Evolutionary conservation across 2,797 vertebrate species (phyloP), one percentile per base, ranked within the genome.

Genomic region (Danio kyathit): DNA sequence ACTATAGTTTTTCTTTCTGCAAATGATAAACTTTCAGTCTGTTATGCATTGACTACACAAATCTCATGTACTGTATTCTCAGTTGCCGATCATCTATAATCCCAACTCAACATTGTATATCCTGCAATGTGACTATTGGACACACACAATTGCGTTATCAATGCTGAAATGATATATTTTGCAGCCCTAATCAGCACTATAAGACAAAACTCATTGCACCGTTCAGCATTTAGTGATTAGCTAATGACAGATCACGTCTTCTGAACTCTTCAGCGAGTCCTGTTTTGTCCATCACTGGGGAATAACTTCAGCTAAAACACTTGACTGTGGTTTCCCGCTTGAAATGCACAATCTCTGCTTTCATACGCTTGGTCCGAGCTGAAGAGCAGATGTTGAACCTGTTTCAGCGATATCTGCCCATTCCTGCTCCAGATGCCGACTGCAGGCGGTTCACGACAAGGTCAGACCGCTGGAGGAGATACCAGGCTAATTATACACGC

Each of bases 341-440:
- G 89, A 77, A 91, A 90, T 87, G 89, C 90, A 90, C 88, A 87
- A 92, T 90, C 89, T 90, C 91, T 83, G 85, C 88, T 90, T 91
- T 91, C 84, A 88, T 90, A 89, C 90, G 90, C 89, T 88, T 86
- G 85, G 89, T 91, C 90, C 91, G 90, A 92, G 83, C 85, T 84
- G 88, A 88, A 90, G 90, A 91, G 91, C 94, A 95, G 94, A 94
- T 94, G 94, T 93, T 93, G 87, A 86, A 88, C 88, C 89, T 86
- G 89, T 89, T 89, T 83, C 89, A 89, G 79, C 85, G 81, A 90
- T 86, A 86, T 86, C 86, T 84, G 82, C 72, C 72, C 65, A 93
- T 86, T 90, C 88, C 74, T 91, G 88, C 86, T 90, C 89, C 91
- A 92, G 91, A 89, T 92, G 91, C 86, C 82, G 89, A 88, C 80